Evolutionary conservation across 2,113 vertebrate genomes (phyloP).

Genomic region (Melanerpes formicivorus): DNA sequence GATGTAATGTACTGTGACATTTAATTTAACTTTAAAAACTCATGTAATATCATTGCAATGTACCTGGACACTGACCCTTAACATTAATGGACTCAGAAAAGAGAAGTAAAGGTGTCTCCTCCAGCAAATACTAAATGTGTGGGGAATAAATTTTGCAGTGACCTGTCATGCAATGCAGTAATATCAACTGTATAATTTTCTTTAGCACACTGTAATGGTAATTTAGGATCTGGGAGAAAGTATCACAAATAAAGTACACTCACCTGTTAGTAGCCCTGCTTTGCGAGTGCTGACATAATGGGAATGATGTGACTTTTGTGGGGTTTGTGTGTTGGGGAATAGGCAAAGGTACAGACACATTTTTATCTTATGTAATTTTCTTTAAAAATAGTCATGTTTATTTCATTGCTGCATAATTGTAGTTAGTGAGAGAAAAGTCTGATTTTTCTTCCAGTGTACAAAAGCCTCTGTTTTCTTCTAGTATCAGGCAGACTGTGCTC

Average conservation of each 20-base stretch:
- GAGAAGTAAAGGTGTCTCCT: neutral
- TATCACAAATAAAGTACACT: neutral
- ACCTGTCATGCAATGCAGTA: neutral
- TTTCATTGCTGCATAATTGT: neutral
- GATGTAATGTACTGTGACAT: neutral
- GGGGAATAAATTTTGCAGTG: neutral
- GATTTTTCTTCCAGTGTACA: neutral
- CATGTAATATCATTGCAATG: neutral
- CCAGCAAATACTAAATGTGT: neutral
- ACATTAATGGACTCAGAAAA: neutral
- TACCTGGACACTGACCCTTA: neutral
- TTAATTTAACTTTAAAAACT: neutral
- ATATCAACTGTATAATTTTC: neutral
- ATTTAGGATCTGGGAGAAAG: neutral
- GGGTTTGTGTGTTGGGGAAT: neutral
- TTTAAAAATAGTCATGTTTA: neutral
- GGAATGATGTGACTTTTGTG: neutral
- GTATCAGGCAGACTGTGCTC: neutral
- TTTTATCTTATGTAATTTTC: neutral
- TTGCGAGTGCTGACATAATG: neutral
- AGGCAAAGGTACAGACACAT: neutral
- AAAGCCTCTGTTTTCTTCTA: conserved; percentile 6
- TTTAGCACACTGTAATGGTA: neutral
- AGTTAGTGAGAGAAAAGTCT: neutral
- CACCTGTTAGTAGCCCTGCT: neutral